Percentiles rank a stretch among this genome's conserved stretches.
Evolutionary conservation across 2,797 vertebrate species (phyloP).

Genomic region (Dicrostonyx torquatus): DNA sequence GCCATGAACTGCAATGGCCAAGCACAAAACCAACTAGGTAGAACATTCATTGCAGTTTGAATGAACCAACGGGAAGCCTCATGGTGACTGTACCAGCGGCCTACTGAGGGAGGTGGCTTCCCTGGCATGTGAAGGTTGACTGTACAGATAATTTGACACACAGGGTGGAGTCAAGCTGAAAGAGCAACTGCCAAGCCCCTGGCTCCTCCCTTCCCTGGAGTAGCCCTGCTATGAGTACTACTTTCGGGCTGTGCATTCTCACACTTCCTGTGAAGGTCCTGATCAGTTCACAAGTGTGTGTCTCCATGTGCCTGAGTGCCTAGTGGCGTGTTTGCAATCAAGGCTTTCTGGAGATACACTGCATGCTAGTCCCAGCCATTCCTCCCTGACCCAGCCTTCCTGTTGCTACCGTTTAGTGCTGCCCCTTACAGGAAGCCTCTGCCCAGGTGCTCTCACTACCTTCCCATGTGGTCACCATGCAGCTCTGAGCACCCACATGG

Average conservation of each 20-base stretch:
- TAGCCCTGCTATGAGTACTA: background rate
- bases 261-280: background rate
- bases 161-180: background rate
- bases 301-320: background rate
- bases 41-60: background rate
- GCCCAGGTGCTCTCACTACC: background rate
- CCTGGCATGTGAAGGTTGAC: background rate
- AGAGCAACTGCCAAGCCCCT: background rate
- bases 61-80: background rate
- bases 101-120: background rate
- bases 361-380: rapidly evolving
- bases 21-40: background rate
- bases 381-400: background rate
- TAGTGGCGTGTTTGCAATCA: rapidly evolving
- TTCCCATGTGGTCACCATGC: background rate
- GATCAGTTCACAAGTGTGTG: background rate
- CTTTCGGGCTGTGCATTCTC: background rate
- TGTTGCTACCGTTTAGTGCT: background rate
- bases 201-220: background rate
- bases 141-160: background rate
- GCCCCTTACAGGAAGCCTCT: background rate
- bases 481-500: background rate
- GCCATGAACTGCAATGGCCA: background rate
- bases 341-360: background rate
- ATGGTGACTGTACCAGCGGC: rapidly evolving